A percentile compares a stretch with the other conserved stretches of the same genome.
Evolutionary conservation across 2,113 vertebrate genomes (phyloP).

Genomic region (Mus pahari): DNA sequence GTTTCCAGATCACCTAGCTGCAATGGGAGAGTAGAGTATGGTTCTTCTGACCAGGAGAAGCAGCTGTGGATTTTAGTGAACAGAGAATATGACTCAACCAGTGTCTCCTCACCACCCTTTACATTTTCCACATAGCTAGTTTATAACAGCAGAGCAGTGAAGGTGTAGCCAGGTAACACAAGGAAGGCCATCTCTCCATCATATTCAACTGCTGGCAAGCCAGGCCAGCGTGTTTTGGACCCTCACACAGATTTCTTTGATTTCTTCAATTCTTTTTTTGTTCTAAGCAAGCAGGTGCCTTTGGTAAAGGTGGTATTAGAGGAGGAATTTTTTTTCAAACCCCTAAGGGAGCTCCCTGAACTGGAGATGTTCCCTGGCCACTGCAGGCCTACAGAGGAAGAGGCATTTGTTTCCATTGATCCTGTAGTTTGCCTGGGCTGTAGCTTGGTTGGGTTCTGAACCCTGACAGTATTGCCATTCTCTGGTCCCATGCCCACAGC

Average conservation of each 20-base stretch:
- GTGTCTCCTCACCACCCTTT: neutral
- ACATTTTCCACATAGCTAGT: neutral
- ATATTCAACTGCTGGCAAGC: neutral
- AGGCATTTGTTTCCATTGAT: neutral
- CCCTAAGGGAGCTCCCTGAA: neutral
- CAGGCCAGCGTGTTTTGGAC: neutral
- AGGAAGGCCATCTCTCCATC: neutral
- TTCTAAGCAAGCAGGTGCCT: neutral
- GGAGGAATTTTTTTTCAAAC: neutral
- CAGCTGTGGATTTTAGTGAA: neutral
- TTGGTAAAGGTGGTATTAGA: neutral
- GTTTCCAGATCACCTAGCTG: neutral
- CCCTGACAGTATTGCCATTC: neutral
- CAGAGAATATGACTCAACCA: neutral
- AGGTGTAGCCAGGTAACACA: neutral
- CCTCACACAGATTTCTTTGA: neutral
- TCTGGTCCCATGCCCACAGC: constrained; percentile 31
- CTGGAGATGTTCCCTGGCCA: neutral
- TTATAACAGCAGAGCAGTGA: neutral
- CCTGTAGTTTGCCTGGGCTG: neutral
- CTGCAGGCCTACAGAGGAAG: constrained; percentile 14
- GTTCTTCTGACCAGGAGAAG: neutral
- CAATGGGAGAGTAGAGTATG: neutral
- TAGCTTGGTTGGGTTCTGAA: constrained; percentile 27
- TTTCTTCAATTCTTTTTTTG: constrained; percentile 46